Base-by-base conservation (phyloP, 2,888 invertebrate genomes). In the Drosophila sordidapex region DNA sequence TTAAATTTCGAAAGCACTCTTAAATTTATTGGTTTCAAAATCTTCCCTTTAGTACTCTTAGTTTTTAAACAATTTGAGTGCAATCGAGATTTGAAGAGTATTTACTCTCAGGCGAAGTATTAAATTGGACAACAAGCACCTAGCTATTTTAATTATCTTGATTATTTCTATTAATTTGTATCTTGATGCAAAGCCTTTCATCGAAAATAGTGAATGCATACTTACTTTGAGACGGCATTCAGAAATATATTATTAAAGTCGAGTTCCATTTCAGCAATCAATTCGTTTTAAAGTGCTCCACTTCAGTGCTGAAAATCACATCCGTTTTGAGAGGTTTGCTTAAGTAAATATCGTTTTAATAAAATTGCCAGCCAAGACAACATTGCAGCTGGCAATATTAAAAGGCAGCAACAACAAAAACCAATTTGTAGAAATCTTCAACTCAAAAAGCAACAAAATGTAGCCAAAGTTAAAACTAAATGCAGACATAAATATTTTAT, bases 401-500 rank as follows among this genome's bases (percentile, higher is more conserved):
- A 66, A 60, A 27, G 61, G 36, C 58, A 66, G 51, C 61, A 51
- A 38, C 48, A 68, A 31, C 53, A 59, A 27, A 18, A 66, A 52
- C 51, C 51, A 74, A 62, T 48, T 58, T 54, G 56, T 48, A 66
- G 62, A 76, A 82, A 81, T 73, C 72, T 74, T 70, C 68, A 82
- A 70, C 73, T 74, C 51, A 68, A 70, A 75, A 83, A 79, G 74
- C 68, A 80, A 81, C 83, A 79, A 80, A 85, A 82, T 71, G 63
- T 76, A 70, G 81, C 82, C 78, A 76, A 85, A 83, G 75, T 83
- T 83, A 82, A 82, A 87, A 82, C 87, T 82, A 85, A 87, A 83
- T 83, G 87, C 86, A 87, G 86, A 79, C 87, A 83, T 87, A 86
- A 87, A 87, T 85, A 87, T 87, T 87, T 85, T 84, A 85, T 85